Base-by-base conservation (phyloP, 2,888 invertebrate genomes). In the Carterocephalus palaemon region DNA sequence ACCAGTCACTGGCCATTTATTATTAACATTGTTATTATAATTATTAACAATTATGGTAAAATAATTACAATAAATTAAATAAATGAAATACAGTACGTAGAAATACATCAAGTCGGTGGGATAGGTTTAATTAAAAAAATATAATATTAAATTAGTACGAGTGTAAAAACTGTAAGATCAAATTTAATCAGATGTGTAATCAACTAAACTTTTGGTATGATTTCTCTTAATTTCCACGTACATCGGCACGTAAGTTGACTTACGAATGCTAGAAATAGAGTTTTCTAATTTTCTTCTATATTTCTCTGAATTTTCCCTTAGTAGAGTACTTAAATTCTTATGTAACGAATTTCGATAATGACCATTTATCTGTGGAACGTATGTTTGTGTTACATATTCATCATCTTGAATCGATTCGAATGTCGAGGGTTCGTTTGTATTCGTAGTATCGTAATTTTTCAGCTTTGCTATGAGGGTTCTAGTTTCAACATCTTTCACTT, bases 151-250 rank as follows among this genome's bases (percentile, higher is more conserved):
- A 52, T 16, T 31, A 13, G 15, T 8, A 4, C 1, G n/a, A 15
- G 15, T 2, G 16, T 15, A 2, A 8, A 4, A 8, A 13, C 2
- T 4, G 17, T 1, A 32, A 17, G 8, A 7, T 40, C 22, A 48
- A n/a, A 39, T 47, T 10, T 2, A 29, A 17, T 29, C 13, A 32
- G 10, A 17, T 8, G 8, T 34, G 29, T 46, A 48, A 46, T 47
- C 46, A 20, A 23, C 20, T n/a, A 46, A 20, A 22, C 13, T 52
- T 42, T 47, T 55, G 13, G 66, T 70, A 45, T 65, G 66, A 48
- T 75, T 83, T 38, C 85, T 73, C 52, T 67, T 75, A 13, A 85
- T 82, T 65, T 85, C 83, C 1, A 75, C 70, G 51, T 86, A 84
- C 58, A 69, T 67, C 1, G 77, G 75, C 16, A 67, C 70, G 40